Base-by-base conservation (phyloP, 2,113 vertebrate genomes). In the Gila orcuttii region DNA sequence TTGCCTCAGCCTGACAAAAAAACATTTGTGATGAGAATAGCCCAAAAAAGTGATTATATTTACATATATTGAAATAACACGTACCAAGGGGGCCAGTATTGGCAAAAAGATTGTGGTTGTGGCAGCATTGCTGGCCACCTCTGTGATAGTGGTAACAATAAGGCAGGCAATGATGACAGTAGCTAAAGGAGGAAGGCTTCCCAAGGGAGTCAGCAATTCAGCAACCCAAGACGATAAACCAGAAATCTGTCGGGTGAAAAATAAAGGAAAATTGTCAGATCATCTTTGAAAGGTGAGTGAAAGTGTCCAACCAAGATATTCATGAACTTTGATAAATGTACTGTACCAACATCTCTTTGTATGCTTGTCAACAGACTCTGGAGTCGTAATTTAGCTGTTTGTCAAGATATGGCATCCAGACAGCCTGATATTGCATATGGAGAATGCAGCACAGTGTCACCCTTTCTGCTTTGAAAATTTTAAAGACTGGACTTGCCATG, bases 101-200 rank as follows among this genome's bases (percentile, higher is more conserved):
- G 97, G 97, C 75, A 98, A 93, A 92, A 98, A 96, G 80, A 98
- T 96, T 0, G 97, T 98, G 81, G 96, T 97, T 36, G 97, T 98
- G 83, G 97, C 96, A 47, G 97, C 95, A 75, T 98, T 99, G 92
- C 98, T 98, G 89, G 97, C 96, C 87, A 99, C 95, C 89, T 99
- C 97, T 33, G 97, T 99, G 86, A 99, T 92, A 28, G 93, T 94
- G 60, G 97, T 99, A 85, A 97, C 96, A 17, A 98, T 95, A 91
- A 98, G 85, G 89, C 94, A 97, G 25, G 96, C 94, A 57, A 97
- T 91, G 9, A 96, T 87, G 73, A 97, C 93, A 23, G 96, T 75
- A 19, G 95, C 84, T 93, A 96, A 93, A 50, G 93, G 75, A 1
- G 96, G 97, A 42, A 98, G 92, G 7, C 95, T 94, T 55, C 96